Percentiles rank a stretch among this genome's conserved stretches.
phyloP scores from a whole-genome alignment of 2,113 vertebrate genomes.

The Petaurus breviceps region DNA sequence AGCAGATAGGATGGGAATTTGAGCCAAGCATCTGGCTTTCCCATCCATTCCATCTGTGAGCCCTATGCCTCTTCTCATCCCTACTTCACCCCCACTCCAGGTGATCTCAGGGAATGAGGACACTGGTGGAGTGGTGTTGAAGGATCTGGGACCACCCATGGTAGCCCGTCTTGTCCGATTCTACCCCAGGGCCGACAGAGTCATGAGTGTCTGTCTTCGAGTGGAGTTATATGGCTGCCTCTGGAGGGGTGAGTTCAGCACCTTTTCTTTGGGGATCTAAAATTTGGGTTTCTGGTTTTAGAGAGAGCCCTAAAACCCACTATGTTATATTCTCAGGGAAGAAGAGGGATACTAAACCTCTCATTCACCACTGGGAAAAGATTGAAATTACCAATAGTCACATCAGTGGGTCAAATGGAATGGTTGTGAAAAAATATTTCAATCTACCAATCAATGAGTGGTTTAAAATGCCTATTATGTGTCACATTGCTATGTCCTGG shows the following conservation, averaged over 20 bases:
- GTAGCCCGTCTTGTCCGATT: conserved; percentile 93
- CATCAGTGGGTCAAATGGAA: background rate
- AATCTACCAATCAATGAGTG: background rate
- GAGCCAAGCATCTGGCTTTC: background rate
- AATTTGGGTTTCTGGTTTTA: background rate
- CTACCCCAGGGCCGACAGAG: conserved; percentile 92
- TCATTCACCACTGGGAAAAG: background rate
- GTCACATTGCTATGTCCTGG: background rate
- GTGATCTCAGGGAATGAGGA: conserved; percentile 95
- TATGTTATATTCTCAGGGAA: background rate
- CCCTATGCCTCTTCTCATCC: background rate
- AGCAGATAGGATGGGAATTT: background rate
- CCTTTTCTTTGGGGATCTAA: background rate
- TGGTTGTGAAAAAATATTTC: background rate
- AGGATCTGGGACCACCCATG: conserved; percentile 92
- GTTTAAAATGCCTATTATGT: background rate
- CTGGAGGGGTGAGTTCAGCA: conserved; percentile 89
- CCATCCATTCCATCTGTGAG: background rate
- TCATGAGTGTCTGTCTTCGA: conserved; percentile 96
- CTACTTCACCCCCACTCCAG: conserved; percentile 72
- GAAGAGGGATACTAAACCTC: background rate
- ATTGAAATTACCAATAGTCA: background rate
- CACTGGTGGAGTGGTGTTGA: conserved; percentile 92
- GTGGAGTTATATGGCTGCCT: conserved; percentile 96
- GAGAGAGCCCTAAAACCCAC: background rate